Conservation (phyloP, 2,888 invertebrate species). For the Sepioteuthis lessoniana region DNA sequence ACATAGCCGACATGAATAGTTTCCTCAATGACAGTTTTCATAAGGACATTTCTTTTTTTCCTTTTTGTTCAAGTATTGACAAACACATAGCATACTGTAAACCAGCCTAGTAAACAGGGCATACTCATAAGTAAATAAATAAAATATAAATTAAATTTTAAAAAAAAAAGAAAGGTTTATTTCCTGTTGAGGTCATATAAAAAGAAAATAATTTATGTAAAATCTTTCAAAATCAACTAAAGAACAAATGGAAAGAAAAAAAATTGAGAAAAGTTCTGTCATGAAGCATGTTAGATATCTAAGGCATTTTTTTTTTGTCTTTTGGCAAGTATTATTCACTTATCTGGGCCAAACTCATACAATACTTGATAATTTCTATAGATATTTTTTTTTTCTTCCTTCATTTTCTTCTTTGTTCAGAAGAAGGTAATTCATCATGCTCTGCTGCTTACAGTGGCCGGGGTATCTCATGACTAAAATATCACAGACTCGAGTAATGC, state of each 20-base stretch:
- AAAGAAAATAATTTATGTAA: not conserved
- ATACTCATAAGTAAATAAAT: not conserved
- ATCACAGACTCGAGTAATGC: constrained; percentile 33
- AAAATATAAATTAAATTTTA: too few relatives aligned
- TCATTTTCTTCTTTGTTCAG: not conserved
- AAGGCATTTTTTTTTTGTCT: not conserved
- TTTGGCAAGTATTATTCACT: constrained; percentile 9
- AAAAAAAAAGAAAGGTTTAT: not conserved
- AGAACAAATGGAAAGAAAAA: not conserved
- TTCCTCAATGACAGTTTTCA: not conserved
- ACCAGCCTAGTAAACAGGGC: not conserved
- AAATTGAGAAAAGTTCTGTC: not conserved
- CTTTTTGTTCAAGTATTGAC: not conserved
- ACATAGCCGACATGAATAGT: not conserved
- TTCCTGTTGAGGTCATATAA: not conserved
- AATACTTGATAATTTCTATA: constrained; percentile 21
- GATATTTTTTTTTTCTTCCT: not conserved
- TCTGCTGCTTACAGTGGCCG: constrained; percentile 23
- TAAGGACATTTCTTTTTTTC: not conserved
- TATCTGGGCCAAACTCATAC: not conserved
- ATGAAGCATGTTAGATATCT: not conserved
- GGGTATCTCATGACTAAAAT: constrained; percentile 25
- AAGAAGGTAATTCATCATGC: constrained; percentile 8
- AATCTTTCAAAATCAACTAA: not conserved
- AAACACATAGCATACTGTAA: not conserved